phyloP scores from a whole-genome alignment of 1,140 invertebrate species.

The Diachasma alloeum region DNA sequence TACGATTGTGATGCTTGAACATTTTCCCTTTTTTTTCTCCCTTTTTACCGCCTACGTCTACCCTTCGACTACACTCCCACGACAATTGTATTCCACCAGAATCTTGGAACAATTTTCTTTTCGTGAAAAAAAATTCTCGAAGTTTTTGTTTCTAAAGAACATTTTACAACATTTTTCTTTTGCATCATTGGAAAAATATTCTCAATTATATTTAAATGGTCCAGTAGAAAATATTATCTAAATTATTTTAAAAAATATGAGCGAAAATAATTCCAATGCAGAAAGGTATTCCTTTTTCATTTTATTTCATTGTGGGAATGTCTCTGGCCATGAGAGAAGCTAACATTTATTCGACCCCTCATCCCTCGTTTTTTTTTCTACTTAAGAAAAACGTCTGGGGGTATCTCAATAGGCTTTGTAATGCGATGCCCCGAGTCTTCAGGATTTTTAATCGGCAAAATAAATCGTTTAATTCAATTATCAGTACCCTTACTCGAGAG shows the following conservation, averaged over 20 bases:
- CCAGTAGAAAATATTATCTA: too few relatives aligned
- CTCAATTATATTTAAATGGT: too few relatives aligned
- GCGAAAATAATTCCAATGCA: too few relatives aligned
- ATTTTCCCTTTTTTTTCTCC: neutral
- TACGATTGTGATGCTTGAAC: slow-evolving; percentile 19
- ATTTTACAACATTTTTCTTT: neutral
- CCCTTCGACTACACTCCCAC: slow-evolving; percentile 18
- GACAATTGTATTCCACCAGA: neutral
- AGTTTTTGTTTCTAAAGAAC: too few relatives aligned
- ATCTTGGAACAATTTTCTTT: neutral
- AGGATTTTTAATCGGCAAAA: slow-evolving; percentile 65
- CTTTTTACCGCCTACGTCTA: slow-evolving; percentile 22
- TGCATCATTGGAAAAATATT: neutral
- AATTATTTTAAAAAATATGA: too few relatives aligned
- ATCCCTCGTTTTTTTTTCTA: neutral
- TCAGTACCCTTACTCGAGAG: slow-evolving; percentile 45
- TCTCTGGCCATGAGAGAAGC: neutral
- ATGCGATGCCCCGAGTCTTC: slow-evolving; percentile 22
- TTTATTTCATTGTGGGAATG: neutral
- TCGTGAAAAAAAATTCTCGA: too few relatives aligned
- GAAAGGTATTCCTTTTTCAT: too few relatives aligned
- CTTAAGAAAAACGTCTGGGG: slow-evolving; percentile 1
- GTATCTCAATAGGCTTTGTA: slow-evolving; percentile 6
- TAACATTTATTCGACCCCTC: neutral
- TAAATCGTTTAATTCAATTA: slow-evolving; percentile 67